These are phyloP conservation scores for Nasonovia ribisnigri DNA, from an alignment of 2,888 invertebrate genomes.

Conservation along the genomic window DNA sequence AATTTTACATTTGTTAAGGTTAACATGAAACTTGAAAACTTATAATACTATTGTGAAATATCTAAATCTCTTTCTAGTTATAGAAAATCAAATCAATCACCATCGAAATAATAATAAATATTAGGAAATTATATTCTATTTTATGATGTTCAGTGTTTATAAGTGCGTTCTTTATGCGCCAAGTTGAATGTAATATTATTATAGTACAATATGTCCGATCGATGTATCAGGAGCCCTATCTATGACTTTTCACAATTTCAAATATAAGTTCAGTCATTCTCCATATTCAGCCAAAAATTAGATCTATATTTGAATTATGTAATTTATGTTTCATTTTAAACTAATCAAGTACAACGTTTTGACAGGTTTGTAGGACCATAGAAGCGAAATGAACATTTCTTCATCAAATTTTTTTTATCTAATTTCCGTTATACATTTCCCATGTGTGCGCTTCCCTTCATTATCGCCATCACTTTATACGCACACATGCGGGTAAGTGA, in stretches of 20 bases:
- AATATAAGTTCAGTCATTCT: background rate
- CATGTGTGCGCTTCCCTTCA: constrained; percentile 60
- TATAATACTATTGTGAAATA: no score
- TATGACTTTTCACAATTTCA: background rate
- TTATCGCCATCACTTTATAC: constrained; percentile 56
- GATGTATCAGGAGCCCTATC: background rate
- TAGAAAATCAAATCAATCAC: no score
- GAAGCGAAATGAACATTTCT: constrained; percentile 13
- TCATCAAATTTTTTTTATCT: constrained; percentile 50
- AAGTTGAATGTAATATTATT: no score
- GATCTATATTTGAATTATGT: background rate
- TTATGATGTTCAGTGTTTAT: no score
- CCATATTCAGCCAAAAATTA: background rate
- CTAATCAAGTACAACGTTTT: constrained; percentile 22
- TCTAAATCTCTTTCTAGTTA: no score
- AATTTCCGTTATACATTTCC: constrained; percentile 63
- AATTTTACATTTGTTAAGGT: no score
- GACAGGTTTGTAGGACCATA: background rate
- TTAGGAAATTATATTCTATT: no score
- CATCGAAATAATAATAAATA: no score
- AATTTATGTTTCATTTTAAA: constrained; percentile 34
- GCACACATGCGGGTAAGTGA: constrained; percentile 57
- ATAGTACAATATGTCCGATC: no score
- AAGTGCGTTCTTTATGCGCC: no score
- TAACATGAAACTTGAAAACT: no score